These are phyloP conservation scores for Patiria pectinifera DNA, from an alignment of 53 echinoderm and acorn worm genomes.

Conservation along the genomic window DNA sequence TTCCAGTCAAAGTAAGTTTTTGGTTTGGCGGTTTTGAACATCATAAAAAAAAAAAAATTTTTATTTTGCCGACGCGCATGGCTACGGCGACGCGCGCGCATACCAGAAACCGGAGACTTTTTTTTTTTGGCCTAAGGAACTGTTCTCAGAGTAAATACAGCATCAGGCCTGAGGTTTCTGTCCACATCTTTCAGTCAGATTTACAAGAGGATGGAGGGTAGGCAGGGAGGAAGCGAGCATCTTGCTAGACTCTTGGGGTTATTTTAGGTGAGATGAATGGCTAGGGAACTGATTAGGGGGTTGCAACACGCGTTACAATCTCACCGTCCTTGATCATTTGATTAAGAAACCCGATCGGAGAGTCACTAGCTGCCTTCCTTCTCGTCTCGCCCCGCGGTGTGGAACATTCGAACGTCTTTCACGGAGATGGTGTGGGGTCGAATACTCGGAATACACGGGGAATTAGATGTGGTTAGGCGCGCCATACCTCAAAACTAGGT, in stretches of 20 bases:
- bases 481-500: slow-evolving; percentile 42
- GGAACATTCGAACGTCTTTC: slow-evolving; percentile 34
- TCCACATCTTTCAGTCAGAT: not conserved
- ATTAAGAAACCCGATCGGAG: slow-evolving; percentile 25
- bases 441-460: slow-evolving; percentile 51
- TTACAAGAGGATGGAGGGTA: not conserved
- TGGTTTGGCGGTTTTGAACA: too few relatives aligned
- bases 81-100: too few relatives aligned
- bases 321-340: slow-evolving; percentile 8
- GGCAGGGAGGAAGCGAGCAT: not conserved
- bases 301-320: slow-evolving; percentile 9
- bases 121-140: too few relatives aligned
- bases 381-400: not conserved
- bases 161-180: not conserved
- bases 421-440: slow-evolving; percentile 35
- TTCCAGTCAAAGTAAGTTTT: too few relatives aligned
- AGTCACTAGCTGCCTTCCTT: slow-evolving; percentile 21
- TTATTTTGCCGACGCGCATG: too few relatives aligned
- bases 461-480: slow-evolving; percentile 37
- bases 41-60: too few relatives aligned
- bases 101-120: too few relatives aligned
- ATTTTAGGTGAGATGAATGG: not conserved
- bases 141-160: slow-evolving; percentile 12
- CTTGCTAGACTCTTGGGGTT: not conserved
- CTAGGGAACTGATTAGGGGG: slow-evolving; percentile 19